phyloP scores from a whole-genome alignment of 1,140 invertebrate species.

The Eciton burchellii region DNA sequence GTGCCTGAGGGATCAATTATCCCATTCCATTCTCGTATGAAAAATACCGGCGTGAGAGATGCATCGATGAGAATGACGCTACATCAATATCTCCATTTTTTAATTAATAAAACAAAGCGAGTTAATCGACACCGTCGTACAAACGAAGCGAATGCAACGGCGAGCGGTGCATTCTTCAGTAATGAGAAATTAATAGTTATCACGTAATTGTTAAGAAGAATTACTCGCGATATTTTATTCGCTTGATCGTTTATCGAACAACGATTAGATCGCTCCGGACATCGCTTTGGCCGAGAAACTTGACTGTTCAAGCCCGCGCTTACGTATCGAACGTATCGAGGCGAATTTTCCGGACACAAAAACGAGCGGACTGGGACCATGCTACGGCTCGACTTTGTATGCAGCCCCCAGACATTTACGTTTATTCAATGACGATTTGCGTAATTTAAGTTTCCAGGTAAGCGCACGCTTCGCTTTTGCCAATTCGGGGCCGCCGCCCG shows the following conservation, averaged over 20 bases:
- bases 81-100: constrained; percentile 18
- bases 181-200: constrained; percentile 18
- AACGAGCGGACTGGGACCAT: background rate
- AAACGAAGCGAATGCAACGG: constrained; percentile 2
- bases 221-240: background rate
- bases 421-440: constrained; percentile 48
- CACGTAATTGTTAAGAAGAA: background rate
- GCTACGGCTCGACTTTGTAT: constrained; percentile 36
- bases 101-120: constrained; percentile 32
- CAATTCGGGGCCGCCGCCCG: constrained; percentile 40
- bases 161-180: background rate
- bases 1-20: background rate
- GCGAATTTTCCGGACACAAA: constrained; percentile 3
- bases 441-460: constrained; percentile 53
- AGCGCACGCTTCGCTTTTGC: constrained; percentile 21
- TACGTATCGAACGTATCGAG: background rate
- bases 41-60: constrained; percentile 12
- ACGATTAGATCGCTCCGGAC: background rate
- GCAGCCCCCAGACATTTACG: constrained; percentile 32
- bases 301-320: background rate
- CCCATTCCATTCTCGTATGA: constrained; percentile 15
- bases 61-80: too few relatives aligned
- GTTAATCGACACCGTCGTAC: background rate
- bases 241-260: background rate
- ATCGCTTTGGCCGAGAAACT: background rate